These are phyloP conservation scores for Daubentonia madagascariensis DNA, from an alignment of 2,113 vertebrate genomes.

Conservation along the genomic window DNA sequence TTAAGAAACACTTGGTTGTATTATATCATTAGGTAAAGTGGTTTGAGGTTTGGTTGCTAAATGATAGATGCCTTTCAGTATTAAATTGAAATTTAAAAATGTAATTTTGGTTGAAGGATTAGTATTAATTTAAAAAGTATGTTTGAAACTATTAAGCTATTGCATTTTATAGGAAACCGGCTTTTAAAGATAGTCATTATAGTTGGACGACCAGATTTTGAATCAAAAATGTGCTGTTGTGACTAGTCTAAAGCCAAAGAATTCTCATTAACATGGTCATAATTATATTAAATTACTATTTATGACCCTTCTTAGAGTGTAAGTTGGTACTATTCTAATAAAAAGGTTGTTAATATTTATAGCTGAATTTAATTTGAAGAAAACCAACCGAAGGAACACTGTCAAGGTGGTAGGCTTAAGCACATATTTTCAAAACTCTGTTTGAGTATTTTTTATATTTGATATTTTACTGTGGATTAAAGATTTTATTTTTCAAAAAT, in stretches of 20 bases:
- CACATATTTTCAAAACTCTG: not conserved
- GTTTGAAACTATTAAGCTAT: constrained; percentile 1
- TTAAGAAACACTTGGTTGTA: constrained; percentile 56
- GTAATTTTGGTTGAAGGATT: constrained; percentile 26
- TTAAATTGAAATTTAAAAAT: constrained; percentile 45
- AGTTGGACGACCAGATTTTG: constrained; percentile 23
- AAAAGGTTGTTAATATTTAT: constrained; percentile 18
- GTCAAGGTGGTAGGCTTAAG: constrained; percentile 45
- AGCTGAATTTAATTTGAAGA: not conserved
- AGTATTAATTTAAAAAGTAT: constrained; percentile 1
- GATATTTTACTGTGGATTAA: constrained; percentile 17
- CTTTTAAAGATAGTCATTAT: constrained; percentile 31
- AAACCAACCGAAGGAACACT: constrained; percentile 53
- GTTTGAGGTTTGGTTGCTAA: constrained; percentile 78
- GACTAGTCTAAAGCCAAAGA: not conserved
- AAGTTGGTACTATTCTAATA: not conserved
- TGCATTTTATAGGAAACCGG: constrained; percentile 37
- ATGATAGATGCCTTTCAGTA: not conserved
- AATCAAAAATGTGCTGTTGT: constrained; percentile 1
- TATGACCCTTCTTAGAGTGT: constrained; percentile 29
- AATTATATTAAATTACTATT: not conserved
- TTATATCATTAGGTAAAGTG: constrained; percentile 59
- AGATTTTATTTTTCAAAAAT: constrained; percentile 57
- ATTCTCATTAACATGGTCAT: not conserved
- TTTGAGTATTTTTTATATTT: constrained; percentile 26